Percentiles rank a stretch among this genome's conserved stretches.
These are phyloP conservation scores for Erythrolamprus reginae DNA, from an alignment of 2,113 vertebrate species.

Conservation along the genomic window DNA sequence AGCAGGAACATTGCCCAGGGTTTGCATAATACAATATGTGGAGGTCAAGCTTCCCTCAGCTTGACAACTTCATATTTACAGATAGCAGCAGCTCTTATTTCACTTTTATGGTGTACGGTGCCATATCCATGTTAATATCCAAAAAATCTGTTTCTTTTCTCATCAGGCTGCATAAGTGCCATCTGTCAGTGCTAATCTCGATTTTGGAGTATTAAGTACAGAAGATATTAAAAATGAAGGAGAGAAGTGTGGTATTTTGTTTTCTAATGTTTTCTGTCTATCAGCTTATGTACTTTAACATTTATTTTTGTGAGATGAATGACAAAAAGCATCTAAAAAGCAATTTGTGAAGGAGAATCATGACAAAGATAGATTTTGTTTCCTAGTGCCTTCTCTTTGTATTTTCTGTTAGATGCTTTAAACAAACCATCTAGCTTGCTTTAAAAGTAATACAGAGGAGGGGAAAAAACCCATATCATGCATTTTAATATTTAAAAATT, in stretches of 20 bases:
- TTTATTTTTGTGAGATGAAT: neutral
- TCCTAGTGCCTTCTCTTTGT: neutral
- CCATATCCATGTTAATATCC: neutral
- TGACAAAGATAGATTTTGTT: neutral
- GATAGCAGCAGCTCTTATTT: neutral
- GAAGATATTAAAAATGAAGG: neutral
- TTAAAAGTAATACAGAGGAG: neutral
- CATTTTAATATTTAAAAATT: neutral
- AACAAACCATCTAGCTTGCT: neutral
- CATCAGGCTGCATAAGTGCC: neutral
- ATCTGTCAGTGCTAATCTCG: slow-evolving; percentile 23
- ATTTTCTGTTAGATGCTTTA: neutral
- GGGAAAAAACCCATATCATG: neutral
- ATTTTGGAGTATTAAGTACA: neutral
- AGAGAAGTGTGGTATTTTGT: slow-evolving; percentile 10
- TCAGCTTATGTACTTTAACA: neutral
- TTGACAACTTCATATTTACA: neutral
- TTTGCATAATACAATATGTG: neutral
- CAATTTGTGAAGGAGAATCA: neutral
- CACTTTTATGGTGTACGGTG: neutral
- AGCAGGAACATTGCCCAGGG: neutral
- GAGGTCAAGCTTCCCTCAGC: neutral
- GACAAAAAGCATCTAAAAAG: neutral
- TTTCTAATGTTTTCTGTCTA: slow-evolving; percentile 4
- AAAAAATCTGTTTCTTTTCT: slow-evolving; percentile 21